phyloP scores from a whole-genome alignment of 2,888 invertebrate species.

The Clanis bilineata region DNA sequence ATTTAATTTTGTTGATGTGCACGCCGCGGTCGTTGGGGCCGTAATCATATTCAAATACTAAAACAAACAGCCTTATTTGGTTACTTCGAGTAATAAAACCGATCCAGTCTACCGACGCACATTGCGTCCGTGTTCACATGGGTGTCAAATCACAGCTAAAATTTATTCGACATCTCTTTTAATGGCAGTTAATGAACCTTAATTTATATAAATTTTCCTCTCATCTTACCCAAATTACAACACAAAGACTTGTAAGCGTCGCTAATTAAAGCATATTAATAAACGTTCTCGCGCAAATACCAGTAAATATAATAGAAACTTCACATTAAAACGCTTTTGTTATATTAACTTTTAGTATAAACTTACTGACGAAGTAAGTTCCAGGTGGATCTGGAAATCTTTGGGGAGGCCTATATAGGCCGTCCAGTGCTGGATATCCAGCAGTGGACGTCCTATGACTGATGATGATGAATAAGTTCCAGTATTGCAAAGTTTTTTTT shows the following conservation, averaged over 20 bases:
- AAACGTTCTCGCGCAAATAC: neutral
- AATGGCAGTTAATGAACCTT: neutral
- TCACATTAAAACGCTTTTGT: neutral
- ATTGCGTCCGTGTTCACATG: neutral
- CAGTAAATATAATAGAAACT: neutral
- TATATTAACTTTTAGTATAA: neutral
- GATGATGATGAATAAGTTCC: no score
- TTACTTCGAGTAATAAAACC: neutral
- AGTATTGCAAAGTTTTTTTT: no score
- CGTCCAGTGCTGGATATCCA: no score
- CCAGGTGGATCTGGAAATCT: no score
- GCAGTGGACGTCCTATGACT: no score
- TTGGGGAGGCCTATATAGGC: no score
- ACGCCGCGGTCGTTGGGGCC: conserved; percentile 21
- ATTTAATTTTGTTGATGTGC: conserved; percentile 53
- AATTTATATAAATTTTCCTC: neutral
- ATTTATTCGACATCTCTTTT: neutral
- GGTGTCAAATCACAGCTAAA: neutral
- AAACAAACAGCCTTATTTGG: conserved; percentile 14
- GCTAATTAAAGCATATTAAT: conserved; percentile 4
- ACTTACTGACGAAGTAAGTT: no score
- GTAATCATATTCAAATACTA: conserved; percentile 15
- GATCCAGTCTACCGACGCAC: neutral
- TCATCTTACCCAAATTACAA: neutral
- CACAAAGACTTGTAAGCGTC: neutral